phyloP scores from a whole-genome alignment of 2,888 invertebrate species.

The Acleris cristana region DNA sequence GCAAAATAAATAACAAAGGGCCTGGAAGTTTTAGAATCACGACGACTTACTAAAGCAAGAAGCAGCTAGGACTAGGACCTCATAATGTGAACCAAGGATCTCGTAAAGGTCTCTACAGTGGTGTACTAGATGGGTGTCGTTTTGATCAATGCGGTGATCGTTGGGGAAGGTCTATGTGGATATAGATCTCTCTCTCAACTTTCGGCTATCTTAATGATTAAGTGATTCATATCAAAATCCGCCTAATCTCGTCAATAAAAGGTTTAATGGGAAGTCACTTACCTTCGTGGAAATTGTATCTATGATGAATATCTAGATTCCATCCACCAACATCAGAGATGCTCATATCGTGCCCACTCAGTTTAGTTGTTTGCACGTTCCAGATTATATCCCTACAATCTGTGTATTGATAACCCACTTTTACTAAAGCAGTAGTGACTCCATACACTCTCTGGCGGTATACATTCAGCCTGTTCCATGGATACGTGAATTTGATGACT shows the following conservation, averaged over 20 bases:
- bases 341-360: slow-evolving; percentile 98
- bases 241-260: no score
- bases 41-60: not conserved
- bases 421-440: slow-evolving; percentile 96
- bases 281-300: slow-evolving; percentile 99
- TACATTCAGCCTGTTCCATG: slow-evolving; percentile 98
- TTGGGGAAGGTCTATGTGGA: not conserved
- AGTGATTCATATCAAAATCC: no score
- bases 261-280: slow-evolving; percentile 36
- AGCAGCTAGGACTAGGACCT: no score
- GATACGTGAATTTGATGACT: slow-evolving; percentile 97
- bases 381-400: slow-evolving; percentile 97
- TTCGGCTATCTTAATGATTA: no score
- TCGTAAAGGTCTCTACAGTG: not conserved
- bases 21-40: not conserved
- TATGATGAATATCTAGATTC: slow-evolving; percentile 98
- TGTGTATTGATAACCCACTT: slow-evolving; percentile 98
- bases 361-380: slow-evolving; percentile 97
- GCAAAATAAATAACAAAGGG: no score
- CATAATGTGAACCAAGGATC: no score
- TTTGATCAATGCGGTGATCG: not conserved
- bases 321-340: slow-evolving; percentile 98
- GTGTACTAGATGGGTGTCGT: not conserved
- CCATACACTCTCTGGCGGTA: slow-evolving; percentile 98
- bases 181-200: no score